phyloP scores from a whole-genome alignment of 2,113 vertebrate species.

The Tupaia tana region DNA sequence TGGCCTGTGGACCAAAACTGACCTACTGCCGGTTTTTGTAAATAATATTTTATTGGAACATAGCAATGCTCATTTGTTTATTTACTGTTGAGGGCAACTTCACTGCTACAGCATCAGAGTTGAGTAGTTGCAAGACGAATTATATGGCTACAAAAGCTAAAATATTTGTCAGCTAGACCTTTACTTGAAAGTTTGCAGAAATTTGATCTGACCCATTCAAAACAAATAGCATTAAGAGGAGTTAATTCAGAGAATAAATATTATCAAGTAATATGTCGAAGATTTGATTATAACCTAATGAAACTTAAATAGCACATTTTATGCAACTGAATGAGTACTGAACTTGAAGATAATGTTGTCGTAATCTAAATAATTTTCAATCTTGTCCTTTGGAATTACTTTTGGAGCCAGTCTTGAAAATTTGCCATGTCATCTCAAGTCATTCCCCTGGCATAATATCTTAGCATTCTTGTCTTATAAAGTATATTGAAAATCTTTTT shows the following conservation, averaged over 20 bases:
- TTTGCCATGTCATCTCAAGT: not conserved
- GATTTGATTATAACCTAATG: not conserved
- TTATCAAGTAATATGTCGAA: not conserved
- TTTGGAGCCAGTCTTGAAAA: constrained; percentile 8
- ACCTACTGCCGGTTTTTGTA: not conserved
- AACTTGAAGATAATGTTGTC: not conserved
- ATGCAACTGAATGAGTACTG: not conserved
- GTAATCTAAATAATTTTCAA: not conserved
- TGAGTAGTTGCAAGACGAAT: not conserved
- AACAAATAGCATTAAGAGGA: not conserved
- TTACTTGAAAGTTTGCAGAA: not conserved
- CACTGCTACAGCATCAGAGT: not conserved
- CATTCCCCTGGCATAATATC: not conserved
- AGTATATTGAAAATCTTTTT: not conserved
- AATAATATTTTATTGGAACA: not conserved
- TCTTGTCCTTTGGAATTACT: not conserved
- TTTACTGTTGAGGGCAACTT: not conserved
- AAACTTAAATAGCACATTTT: constrained; percentile 4
- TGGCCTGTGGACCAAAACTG: not conserved
- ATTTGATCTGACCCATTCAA: not conserved
- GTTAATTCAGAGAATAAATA: not conserved
- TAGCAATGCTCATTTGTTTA: not conserved
- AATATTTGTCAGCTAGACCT: not conserved
- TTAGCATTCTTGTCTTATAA: constrained; percentile 25
- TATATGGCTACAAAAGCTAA: not conserved